Conservation (phyloP, 2,113 vertebrate genomes). For the Ancistrus triradiatus region DNA sequence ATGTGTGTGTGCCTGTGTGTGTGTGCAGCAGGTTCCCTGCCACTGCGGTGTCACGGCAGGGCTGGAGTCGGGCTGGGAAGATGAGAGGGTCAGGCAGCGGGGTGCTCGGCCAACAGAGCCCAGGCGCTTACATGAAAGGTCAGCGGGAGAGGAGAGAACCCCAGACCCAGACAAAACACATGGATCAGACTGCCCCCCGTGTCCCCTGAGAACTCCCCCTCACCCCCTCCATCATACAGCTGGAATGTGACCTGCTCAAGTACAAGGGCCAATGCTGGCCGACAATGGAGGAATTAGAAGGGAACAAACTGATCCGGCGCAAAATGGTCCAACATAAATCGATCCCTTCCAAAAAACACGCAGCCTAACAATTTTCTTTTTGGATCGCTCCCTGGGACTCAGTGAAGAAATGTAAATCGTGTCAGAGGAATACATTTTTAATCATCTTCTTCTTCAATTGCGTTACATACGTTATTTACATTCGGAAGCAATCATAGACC, state of each 20-base stretch:
- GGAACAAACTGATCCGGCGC: too few relatives aligned
- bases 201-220: slow-evolving; percentile 52
- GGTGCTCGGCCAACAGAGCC: slow-evolving; percentile 25
- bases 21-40: slow-evolving; percentile 32
- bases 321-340: too few relatives aligned
- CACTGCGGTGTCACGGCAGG: slow-evolving; percentile 40
- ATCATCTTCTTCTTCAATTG: too few relatives aligned
- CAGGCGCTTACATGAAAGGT: slow-evolving; percentile 66
- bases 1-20: slow-evolving; percentile 28
- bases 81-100: slow-evolving; percentile 38
- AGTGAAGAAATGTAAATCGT: too few relatives aligned
- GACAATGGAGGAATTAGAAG: slow-evolving; percentile 33
- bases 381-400: too few relatives aligned
- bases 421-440: too few relatives aligned
- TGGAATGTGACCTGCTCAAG: slow-evolving; percentile 75
- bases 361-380: too few relatives aligned
- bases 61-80: slow-evolving; percentile 41
- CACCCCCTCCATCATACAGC: slow-evolving; percentile 65
- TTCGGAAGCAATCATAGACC: slow-evolving; percentile 4
- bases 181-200: slow-evolving; percentile 45
- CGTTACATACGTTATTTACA: slow-evolving; percentile 30
- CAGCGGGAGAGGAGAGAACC: slow-evolving; percentile 61
- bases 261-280: slow-evolving; percentile 56
- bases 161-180: slow-evolving; percentile 76
- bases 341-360: too few relatives aligned